Evolutionary conservation across 2,113 vertebrate species (phyloP), one percentile per base, ranked within the genome.

Genomic region (Corythaixoides concolor): DNA sequence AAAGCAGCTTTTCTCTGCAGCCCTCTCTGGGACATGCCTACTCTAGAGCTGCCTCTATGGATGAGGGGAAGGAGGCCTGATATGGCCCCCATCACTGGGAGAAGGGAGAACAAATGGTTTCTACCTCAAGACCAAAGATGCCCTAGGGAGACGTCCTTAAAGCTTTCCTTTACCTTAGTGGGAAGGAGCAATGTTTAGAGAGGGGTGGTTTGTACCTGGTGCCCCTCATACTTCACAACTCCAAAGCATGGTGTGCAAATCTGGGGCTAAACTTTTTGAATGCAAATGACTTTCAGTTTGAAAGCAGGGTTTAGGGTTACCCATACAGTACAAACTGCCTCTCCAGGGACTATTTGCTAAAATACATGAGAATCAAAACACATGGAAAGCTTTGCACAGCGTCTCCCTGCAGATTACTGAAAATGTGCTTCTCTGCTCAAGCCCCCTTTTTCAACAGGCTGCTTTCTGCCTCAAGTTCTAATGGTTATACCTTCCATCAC

Each of bases 241-340:
- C 33, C 56, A 43, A 88, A 82, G 23, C 12, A 39, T 3, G 4
- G 14, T 58, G 26, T 37, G 9, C 53, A 82, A 49, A 79, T 41
- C 26, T 75, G 26, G 24, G 23, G 10, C 26, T 75, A 50, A 78
- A 47, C 4, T 78, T 70, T 68, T 68, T 50, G 11, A 64, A 18
- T 67, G 28, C 13, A 70, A 80, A 74, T 50, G 4, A 55, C 18
- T 82, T 88, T 8, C n/a, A 49, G 17, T 45, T 83, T 90, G 43
- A 82, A 83, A 69, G 19, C 27, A 52, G 9, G 1, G 13, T 79
- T 79, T 89, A 73, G 37, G 35, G 14, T 79, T 69, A 62, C 5
- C 53, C 18, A 7, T 58, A 75, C 0, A 0, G 16, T 60, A 67
- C 8, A 7, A 30, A 12, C 21, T 76, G 12, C 78, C 11, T 43